A percentile compares a stretch with the other conserved stretches of the same genome.
Evolutionary conservation across 2,113 vertebrate genomes (phyloP).

Genomic region (Leuciscus idus): DNA sequence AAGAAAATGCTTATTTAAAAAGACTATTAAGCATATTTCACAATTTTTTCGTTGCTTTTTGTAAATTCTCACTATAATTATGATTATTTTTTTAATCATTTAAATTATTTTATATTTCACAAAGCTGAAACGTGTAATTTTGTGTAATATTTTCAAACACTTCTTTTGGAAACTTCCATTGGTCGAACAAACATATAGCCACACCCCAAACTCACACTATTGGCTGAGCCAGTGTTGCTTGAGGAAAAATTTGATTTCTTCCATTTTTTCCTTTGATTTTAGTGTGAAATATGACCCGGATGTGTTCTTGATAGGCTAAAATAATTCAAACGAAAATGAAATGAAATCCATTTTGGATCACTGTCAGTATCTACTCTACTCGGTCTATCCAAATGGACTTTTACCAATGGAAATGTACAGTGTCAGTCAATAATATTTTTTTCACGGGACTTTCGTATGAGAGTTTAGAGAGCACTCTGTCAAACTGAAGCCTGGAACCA

Average conservation of each 20-base stretch:
- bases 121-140: background rate
- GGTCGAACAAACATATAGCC: background rate
- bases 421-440: conserved; percentile 8
- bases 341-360: background rate
- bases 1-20: background rate
- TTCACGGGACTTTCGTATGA: background rate
- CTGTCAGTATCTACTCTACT: conserved; percentile 4
- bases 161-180: background rate
- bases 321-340: background rate
- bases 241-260: background rate
- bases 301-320: background rate
- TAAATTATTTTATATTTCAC: background rate
- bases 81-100: no score
- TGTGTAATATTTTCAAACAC: background rate
- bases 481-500: background rate
- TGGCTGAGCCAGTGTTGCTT: background rate
- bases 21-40: background rate
- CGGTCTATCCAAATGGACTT: background rate
- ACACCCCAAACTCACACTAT: background rate
- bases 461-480: background rate
- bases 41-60: background rate
- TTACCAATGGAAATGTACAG: conserved; percentile 14
- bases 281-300: background rate
- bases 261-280: background rate
- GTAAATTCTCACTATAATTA: background rate